Evolutionary conservation across 1,140 invertebrate species (phyloP).

Genomic region (Pentalonia nigronervosa): DNA sequence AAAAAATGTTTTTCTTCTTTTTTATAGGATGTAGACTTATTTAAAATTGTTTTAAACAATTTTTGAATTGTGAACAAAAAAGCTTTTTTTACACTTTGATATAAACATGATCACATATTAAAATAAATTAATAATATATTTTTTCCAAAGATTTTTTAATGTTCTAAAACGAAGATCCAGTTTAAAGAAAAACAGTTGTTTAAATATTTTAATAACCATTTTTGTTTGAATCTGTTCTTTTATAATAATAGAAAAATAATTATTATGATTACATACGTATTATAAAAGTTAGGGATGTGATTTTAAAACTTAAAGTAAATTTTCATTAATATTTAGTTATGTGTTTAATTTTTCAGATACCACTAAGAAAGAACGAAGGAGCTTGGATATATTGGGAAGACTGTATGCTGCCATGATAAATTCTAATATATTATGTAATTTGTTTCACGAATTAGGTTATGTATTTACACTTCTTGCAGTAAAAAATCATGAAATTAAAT

Average conservation of each 20-base stretch:
- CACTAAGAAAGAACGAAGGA: neutral
- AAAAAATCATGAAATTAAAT: slow-evolving; percentile 3
- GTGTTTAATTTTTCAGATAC: slow-evolving; percentile 22
- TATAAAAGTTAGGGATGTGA: neutral
- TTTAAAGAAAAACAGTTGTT: too few species aligned
- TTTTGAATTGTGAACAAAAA: neutral
- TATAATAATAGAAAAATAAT: neutral
- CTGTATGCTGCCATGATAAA: slow-evolving; percentile 21
- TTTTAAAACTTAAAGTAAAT: neutral
- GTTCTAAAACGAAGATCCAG: too few species aligned
- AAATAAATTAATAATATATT: neutral
- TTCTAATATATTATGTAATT: slow-evolving; percentile 51
- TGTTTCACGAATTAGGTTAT: slow-evolving; percentile 47
- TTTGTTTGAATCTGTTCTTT: neutral
- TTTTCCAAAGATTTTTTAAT: too few species aligned
- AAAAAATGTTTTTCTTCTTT: neutral
- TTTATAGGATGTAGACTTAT: neutral
- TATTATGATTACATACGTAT: neutral
- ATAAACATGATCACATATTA: neutral
- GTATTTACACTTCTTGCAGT: slow-evolving; percentile 37
- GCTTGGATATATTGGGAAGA: slow-evolving; percentile 27
- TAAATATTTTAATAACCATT: neutral
- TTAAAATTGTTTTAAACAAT: neutral
- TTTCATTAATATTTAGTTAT: neutral
- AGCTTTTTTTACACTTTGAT: neutral